These are phyloP conservation scores for Psilanteris sp. DNA, from an alignment of 1,140 invertebrate genomes.

Conservation along the genomic window DNA sequence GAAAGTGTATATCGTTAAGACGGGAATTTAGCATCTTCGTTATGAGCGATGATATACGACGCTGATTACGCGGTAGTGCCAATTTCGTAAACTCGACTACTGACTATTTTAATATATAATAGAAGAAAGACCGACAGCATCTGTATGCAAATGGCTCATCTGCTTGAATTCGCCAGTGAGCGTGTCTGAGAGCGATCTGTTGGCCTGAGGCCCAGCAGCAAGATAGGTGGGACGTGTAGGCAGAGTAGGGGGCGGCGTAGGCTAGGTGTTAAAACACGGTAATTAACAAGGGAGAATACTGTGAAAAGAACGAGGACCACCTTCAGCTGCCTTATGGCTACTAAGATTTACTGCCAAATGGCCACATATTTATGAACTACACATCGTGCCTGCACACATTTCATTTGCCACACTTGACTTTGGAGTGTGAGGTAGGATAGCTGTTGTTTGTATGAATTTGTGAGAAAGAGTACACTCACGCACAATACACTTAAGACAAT, in stretches of 20 bases:
- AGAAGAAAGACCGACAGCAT: conserved; percentile 40
- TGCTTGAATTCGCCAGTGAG: conserved; percentile 19
- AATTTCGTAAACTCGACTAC: conserved; percentile 48
- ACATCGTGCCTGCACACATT: conserved; percentile 64
- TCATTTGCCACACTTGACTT: conserved; percentile 46
- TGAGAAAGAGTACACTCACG: too few relatives aligned
- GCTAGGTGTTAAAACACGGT: conserved; percentile 80
- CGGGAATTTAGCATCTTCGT: conserved; percentile 37
- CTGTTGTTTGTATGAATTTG: neutral
- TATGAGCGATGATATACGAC: conserved; percentile 40
- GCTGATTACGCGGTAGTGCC: conserved; percentile 46
- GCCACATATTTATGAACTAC: conserved; percentile 79
- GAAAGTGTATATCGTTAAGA: conserved; percentile 15
- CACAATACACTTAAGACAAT: conserved; percentile 29
- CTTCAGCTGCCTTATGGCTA: conserved; percentile 72
- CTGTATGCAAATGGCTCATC: conserved; percentile 66
- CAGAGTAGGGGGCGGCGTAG: conserved; percentile 59
- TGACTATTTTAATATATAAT: conserved; percentile 51
- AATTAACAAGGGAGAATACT: conserved; percentile 78
- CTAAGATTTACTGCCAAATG: conserved; percentile 78
- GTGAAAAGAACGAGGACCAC: conserved; percentile 68
- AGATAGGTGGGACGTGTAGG: neutral
- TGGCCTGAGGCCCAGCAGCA: conserved; percentile 2
- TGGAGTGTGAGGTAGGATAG: conserved; percentile 6
- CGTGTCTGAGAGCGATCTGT: conserved; percentile 5